Evolutionary conservation across 2,113 vertebrate species (phyloP), one percentile per base, ranked within the genome.

Genomic region (Erythrocercus mccallii): DNA sequence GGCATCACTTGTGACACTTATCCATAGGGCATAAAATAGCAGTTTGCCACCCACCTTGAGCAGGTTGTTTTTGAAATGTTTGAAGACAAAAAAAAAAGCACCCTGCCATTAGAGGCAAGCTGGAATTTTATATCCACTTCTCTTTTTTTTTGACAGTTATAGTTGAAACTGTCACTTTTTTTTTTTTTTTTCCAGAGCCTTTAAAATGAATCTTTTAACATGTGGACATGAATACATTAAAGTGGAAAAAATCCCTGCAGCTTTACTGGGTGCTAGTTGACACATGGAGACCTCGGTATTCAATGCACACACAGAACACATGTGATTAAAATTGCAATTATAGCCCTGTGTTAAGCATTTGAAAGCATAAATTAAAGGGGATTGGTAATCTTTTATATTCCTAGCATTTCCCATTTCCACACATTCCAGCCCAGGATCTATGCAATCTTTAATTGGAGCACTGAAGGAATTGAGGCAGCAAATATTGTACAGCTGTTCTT

Each of bases 71-170:
- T 85, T 96, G 65, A 86, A 97, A 64, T 57, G 73, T 95, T 96
- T 96, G 96, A 97, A 97, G 96, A 95, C 90, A 92, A 97, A 96
- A 96, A 96, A 97, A 92, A 87, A 95, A 93, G 93, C 94, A 97
- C 91, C 95, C 88, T 95, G 82, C 95, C 84, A 92, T 97, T 98
- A 97, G 92, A 91, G 81, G 95, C 93, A 97, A 96, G 92, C 85
- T 96, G 95, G 96, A 94, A 96, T 96, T 97, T 96, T 97, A 94
- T 95, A 62, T 97, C 92, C 86, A 44, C 80, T 95, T 95, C 97
- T 88, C 25, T 58, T 35, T 60, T 61, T 61, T 65, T 97, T 92
- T 40, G 96, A 97, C 96, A 97, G 96, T 86, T 96, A 73, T 73
- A 90, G 88, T 95, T 96, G 97, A 97, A 94, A 84, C 96, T 96